Base-by-base conservation (phyloP, 2,797 vertebrate species). In the Onychomys leucogaster region DNA sequence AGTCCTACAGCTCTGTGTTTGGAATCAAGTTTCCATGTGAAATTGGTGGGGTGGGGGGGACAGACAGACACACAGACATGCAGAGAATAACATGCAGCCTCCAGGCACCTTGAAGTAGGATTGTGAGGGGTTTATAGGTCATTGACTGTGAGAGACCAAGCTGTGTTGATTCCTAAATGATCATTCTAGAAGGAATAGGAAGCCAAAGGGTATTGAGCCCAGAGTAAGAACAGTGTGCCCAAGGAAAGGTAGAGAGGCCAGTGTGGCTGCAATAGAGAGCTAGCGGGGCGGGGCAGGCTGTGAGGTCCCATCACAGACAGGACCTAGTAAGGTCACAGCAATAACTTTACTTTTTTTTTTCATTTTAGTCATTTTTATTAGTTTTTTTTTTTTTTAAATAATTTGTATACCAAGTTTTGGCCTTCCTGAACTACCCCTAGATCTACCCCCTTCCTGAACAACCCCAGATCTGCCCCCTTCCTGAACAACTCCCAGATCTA, bases 261-360 rank as follows among this genome's bases (percentile, higher is more conserved):
- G 17, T 4, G 43, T 37, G 61, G 55, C 41, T 2, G 1, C 2
- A 23, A 10, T 32, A 9, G 2, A 6, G 41, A 37, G 52, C 17
- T 4, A 19, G 13, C 0, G 23, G 6, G 27, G 25, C 9, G 6
- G 9, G 0, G 49, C n/a, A 0, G 8, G 14, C 34, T 5, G 34
- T 0, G 5, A 21, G 69, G 7, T 25, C 2, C 63, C 13, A 11
- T 65, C 27, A 1, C 23, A 1, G 1, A 21, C 0, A 23, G 52
- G 78, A 34, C 55, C 3, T 1, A 32, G 65, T 5, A 16, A 34
- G 43, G 46, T 12, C 61, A 3, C 0, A 9, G 61, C 0, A 6
- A 6, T 41, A 19, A n/a, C 19, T 34, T 49, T 78, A 34, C 12
- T 21, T 41, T 61, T 14, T 34, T 21, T 82, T 41, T 82, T 19